Conservation (phyloP, 2,888 invertebrate species). For the Trichogramma dendrolimi region DNA sequence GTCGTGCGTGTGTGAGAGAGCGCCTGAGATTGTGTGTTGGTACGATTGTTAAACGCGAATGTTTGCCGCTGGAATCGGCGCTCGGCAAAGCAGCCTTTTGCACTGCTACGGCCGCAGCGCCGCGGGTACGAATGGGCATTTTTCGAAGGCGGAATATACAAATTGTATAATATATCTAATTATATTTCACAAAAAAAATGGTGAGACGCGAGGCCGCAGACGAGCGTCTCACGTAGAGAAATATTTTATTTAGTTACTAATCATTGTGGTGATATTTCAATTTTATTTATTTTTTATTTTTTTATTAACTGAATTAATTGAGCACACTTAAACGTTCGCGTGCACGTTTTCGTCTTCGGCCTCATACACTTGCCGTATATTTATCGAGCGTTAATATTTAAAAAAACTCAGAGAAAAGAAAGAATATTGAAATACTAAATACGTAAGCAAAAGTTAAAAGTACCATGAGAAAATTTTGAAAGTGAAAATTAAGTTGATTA, state of each 20-base stretch:
- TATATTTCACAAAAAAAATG: conserved; percentile 47
- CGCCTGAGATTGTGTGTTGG: background rate
- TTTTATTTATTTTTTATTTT: conserved; percentile 39
- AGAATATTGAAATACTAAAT: conserved; percentile 29
- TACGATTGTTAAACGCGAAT: conserved; percentile 4
- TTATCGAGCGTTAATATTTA: conserved; percentile 50
- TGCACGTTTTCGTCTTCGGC: conserved; percentile 28
- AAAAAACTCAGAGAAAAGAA: conserved; percentile 32
- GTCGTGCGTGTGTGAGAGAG: conserved; percentile 1
- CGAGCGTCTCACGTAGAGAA: conserved; percentile 26
- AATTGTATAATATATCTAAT: conserved; percentile 52
- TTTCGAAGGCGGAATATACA: conserved; percentile 26
- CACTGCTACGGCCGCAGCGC: conserved; percentile 19
- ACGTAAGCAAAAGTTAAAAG: conserved; percentile 22
- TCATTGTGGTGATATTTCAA: conserved; percentile 11
- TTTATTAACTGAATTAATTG: conserved; percentile 38
- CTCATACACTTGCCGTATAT: conserved; percentile 34
- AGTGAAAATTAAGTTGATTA: conserved; percentile 21
- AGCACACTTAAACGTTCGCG: conserved; percentile 31
- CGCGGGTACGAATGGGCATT: conserved; percentile 22
- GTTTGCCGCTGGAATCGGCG: conserved; percentile 26
- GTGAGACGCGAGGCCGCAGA: conserved; percentile 35
- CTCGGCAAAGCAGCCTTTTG: conserved; percentile 24
- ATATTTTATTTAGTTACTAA: conserved; percentile 9
- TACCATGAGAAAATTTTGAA: conserved; percentile 9